phyloP scores from a whole-genome alignment of 2,113 vertebrate species.

The Micronisus gabar region DNA sequence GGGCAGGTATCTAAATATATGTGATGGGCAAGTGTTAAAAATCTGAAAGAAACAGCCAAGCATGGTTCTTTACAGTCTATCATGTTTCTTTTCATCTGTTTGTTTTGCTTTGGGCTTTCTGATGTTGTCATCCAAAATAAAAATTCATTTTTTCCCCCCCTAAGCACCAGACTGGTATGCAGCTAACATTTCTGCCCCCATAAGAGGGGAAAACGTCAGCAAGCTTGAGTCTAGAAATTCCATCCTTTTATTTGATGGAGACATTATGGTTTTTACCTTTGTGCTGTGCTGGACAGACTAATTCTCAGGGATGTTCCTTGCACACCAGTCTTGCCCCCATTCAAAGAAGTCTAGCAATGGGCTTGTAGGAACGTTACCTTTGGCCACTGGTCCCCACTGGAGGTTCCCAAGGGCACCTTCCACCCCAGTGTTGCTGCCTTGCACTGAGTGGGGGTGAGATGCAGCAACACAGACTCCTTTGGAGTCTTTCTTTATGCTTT shows the following conservation, averaged over 20 bases:
- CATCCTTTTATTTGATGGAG: neutral
- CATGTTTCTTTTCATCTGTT: neutral
- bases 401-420: neutral
- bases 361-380: neutral
- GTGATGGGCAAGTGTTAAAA: neutral
- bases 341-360: neutral
- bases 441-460: neutral
- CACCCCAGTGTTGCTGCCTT: neutral
- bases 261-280: neutral
- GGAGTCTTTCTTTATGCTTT: neutral
- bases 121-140: neutral
- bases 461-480: neutral
- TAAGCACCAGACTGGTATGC: neutral
- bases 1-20: neutral
- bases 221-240: neutral
- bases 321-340: neutral
- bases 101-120: neutral
- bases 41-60: neutral
- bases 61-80: neutral
- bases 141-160: neutral
- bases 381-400: neutral
- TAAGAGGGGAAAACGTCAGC: neutral
- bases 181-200: neutral
- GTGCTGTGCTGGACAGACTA: neutral
- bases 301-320: neutral